Evolutionary conservation across 2,888 invertebrate species (phyloP), one percentile per base, ranked within the genome.

Genomic region (Hyposoter dolosus): DNA sequence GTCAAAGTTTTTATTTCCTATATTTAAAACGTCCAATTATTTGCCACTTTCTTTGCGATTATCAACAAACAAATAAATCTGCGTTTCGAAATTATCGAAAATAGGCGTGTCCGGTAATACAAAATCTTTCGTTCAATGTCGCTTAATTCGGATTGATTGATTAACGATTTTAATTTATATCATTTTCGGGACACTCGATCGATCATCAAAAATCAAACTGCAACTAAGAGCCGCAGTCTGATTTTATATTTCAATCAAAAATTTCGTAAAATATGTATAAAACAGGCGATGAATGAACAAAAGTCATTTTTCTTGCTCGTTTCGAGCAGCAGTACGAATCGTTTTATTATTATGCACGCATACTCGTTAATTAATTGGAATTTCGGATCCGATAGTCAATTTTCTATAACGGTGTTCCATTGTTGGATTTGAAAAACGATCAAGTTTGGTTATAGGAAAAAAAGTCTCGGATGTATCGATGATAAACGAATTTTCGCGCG

Each of bases 401-500:
- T 10, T 3, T 10, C 7, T 3, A 5, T 23, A 28, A 60, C 1
- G 5, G 0, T 10, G 19, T 15, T 12, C 0, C 10, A 60, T 60
- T 28, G 56, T 53, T 60, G 15, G 3, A 60, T 28, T 28, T 28
- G 7, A 43, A 40, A 50, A 56, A 12, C 7, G 71, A 10, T 68
- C 66, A 53, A 65, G 45, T 32, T 60, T 47, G 19, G 12, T 79
- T n/a, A 15, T 45, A 32, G 45, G 40, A 32, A 71, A 71, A 71
- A 60, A 65, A 50, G 35, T 50, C 17, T 35, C 66, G 50, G 3
- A 3, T 12, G 65, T 43, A 60, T 79, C 69, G 47, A 79, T 71
- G 78, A 43, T n/a, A 43, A 69, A 69, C 63, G 65, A 71, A 80
- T 80, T 80, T 69, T n/a, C 84, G 80, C 80, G 84, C 69, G 75